These are phyloP conservation scores for Brassicogethes aeneus DNA, from an alignment of 2,888 invertebrate species.

Conservation along the genomic window DNA sequence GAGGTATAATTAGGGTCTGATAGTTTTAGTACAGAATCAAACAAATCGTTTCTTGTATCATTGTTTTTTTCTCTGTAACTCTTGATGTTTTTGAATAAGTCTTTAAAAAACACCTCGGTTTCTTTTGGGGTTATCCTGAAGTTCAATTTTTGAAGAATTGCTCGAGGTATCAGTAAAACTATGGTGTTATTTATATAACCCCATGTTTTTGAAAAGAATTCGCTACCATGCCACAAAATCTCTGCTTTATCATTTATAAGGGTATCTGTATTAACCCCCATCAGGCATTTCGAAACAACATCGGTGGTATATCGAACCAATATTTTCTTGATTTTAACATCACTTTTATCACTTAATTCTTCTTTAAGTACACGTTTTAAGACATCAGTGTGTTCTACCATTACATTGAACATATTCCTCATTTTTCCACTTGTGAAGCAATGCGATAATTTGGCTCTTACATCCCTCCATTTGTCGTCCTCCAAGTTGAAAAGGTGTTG, in stretches of 20 bases:
- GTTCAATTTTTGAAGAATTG: slow-evolving; percentile 18
- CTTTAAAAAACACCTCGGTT: slow-evolving; percentile 38
- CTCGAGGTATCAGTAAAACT: slow-evolving; percentile 18
- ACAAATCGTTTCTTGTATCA: slow-evolving; percentile 43
- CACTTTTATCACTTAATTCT: slow-evolving; percentile 15
- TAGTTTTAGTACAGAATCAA: slow-evolving; percentile 39
- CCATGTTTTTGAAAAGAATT: slow-evolving; percentile 8
- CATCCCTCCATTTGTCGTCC: slow-evolving; percentile 36
- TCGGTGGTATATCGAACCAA: slow-evolving; percentile 43
- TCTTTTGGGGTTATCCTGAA: slow-evolving; percentile 21
- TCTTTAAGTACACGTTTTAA: slow-evolving; percentile 22
- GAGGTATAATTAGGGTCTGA: slow-evolving; percentile 15
- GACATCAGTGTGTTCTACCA: slow-evolving; percentile 26
- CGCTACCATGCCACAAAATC: neutral
- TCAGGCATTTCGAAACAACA: slow-evolving; percentile 31
- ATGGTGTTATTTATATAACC: slow-evolving; percentile 15
- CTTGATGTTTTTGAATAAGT: slow-evolving; percentile 37
- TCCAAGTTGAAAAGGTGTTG: slow-evolving; percentile 23
- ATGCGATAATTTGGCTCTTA: slow-evolving; percentile 36
- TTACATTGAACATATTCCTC: slow-evolving; percentile 34
- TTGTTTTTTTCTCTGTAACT: slow-evolving; percentile 38
- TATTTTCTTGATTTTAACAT: slow-evolving; percentile 39
- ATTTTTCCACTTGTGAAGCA: slow-evolving; percentile 40
- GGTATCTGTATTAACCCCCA: slow-evolving; percentile 4
- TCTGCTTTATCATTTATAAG: neutral